A percentile compares a stretch with the other conserved stretches of the same genome.
These are phyloP conservation scores for Paracanthobrama guichenoti DNA, from an alignment of 2,113 vertebrate species.

Conservation along the genomic window DNA sequence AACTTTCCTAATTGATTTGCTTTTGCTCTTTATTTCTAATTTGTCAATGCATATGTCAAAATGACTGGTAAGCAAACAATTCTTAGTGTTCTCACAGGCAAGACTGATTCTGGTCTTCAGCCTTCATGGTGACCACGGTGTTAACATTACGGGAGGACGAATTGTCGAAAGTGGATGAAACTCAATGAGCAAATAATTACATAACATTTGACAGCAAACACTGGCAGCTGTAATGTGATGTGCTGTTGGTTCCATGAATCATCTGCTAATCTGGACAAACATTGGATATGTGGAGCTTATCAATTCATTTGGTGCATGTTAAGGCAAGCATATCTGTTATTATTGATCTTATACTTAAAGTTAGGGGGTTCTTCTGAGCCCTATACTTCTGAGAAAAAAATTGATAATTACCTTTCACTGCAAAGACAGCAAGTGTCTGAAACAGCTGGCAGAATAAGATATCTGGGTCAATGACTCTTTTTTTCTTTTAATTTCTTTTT, in stretches of 20 bases:
- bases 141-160: slow-evolving; percentile 35
- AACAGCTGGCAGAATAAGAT: neutral
- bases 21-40: neutral
- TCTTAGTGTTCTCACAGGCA: slow-evolving; percentile 10
- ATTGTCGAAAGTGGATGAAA: slow-evolving; percentile 60
- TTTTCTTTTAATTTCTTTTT: too few relatives aligned
- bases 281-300: neutral
- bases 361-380: neutral
- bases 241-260: slow-evolving; percentile 16
- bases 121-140: slow-evolving; percentile 49
- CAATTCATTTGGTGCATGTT: neutral
- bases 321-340: neutral
- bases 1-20: neutral
- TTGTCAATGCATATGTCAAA: neutral
- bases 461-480: neutral
- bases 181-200: slow-evolving; percentile 72
- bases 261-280: slow-evolving; percentile 19
- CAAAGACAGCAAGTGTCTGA: neutral
- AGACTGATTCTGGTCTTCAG: slow-evolving; percentile 12
- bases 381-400: slow-evolving; percentile 1
- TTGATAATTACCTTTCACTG: neutral
- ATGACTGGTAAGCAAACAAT: neutral
- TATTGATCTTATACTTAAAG: neutral
- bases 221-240: neutral
- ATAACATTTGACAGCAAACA: slow-evolving; percentile 68